These are phyloP conservation scores for Argya squamiceps DNA, from an alignment of 2,797 vertebrate species.

Conservation along the genomic window DNA sequence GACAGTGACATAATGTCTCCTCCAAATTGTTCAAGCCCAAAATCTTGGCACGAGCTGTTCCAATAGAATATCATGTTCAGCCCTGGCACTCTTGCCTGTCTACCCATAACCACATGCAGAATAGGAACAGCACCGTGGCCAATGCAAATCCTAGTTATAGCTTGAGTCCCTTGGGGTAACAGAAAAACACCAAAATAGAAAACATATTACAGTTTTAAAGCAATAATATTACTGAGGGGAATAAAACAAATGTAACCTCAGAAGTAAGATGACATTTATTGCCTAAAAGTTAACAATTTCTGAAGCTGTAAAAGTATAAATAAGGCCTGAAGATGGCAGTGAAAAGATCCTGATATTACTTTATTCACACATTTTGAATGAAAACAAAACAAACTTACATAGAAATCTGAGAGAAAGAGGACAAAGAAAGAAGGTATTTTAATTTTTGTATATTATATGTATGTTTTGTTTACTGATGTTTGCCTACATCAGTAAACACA, in stretches of 20 bases:
- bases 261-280: conserved; percentile 26
- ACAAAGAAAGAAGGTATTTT: background rate
- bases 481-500: conserved; percentile 23
- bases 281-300: conserved; percentile 55
- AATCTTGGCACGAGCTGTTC: conserved; percentile 66
- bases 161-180: conserved; percentile 43
- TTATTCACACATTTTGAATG: conserved; percentile 65
- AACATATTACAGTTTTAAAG: conserved; percentile 54
- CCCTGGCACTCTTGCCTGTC: conserved; percentile 58
- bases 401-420: conserved; percentile 17
- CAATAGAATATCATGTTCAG: conserved; percentile 69
- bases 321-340: conserved; percentile 56
- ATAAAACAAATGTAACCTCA: conserved; percentile 48
- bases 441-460: background rate
- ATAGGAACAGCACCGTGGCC: conserved; percentile 65
- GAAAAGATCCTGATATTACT: conserved; percentile 53
- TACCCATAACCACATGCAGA: conserved; percentile 57
- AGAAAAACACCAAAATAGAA: conserved; percentile 66
- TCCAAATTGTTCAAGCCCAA: conserved; percentile 70
- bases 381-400: conserved; percentile 57
- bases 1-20: conserved; percentile 80
- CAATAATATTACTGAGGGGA: conserved; percentile 54
- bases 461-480: background rate
- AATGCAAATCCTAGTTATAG: conserved; percentile 60
- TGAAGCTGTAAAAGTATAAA: conserved; percentile 61